Evolutionary conservation across 2,113 vertebrate species (phyloP).

Genomic region (Zosterops japonicus): DNA sequence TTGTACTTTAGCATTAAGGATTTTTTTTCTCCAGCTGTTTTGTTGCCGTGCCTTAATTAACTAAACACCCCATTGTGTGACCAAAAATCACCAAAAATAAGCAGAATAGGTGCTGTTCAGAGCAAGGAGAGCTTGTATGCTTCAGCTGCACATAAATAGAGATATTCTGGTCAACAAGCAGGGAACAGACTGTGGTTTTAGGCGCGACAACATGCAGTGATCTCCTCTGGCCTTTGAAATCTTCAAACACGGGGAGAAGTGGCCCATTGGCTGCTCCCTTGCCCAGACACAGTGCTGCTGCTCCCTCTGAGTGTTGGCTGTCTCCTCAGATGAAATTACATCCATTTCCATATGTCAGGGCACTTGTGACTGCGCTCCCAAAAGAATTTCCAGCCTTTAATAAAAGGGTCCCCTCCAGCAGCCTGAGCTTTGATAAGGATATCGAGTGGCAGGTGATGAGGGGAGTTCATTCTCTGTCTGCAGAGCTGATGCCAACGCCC

Average conservation of each 20-base stretch:
- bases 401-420: constrained; percentile 41
- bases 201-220: background rate
- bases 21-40: background rate
- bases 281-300: background rate
- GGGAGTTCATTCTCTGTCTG: constrained; percentile 48
- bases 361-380: constrained; percentile 44
- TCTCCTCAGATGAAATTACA: constrained; percentile 49
- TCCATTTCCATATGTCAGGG: constrained; percentile 49
- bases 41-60: background rate
- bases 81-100: background rate
- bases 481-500: constrained; percentile 32
- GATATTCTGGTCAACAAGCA: background rate
- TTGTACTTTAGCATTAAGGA: background rate
- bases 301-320: constrained; percentile 42
- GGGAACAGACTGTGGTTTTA: background rate
- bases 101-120: background rate
- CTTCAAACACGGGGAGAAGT: background rate
- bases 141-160: background rate
- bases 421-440: constrained; percentile 31
- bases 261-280: background rate
- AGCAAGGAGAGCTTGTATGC: background rate
- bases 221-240: background rate
- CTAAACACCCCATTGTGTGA: background rate
- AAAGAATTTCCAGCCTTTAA: constrained; percentile 33
- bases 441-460: constrained; percentile 50